These are phyloP conservation scores for Zaprionus africanus DNA, from an alignment of 1,140 invertebrate species.

Conservation along the genomic window DNA sequence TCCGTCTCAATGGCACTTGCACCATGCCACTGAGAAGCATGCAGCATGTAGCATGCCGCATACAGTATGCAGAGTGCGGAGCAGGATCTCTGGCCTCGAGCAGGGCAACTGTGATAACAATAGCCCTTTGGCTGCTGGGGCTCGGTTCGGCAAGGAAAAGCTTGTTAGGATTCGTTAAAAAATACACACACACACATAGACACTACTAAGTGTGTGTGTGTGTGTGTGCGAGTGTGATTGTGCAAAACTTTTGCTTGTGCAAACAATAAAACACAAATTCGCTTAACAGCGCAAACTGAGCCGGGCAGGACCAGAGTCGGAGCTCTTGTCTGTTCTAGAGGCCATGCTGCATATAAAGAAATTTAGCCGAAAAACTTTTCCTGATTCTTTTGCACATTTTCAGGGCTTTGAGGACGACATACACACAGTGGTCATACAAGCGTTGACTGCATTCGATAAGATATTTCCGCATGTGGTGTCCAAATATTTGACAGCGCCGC, in stretches of 20 bases:
- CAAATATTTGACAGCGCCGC: conserved; percentile 83
- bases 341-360: conserved; percentile 56
- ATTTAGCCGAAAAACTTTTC: conserved; percentile 59
- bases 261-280: conserved; percentile 83
- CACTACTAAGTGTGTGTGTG: background rate
- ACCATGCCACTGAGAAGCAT: conserved; percentile 8
- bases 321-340: conserved; percentile 56
- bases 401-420: conserved; percentile 88
- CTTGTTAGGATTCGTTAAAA: conserved; percentile 83
- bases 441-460: conserved; percentile 84
- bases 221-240: conserved; percentile 36
- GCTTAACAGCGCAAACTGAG: conserved; percentile 60
- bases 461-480: conserved; percentile 83
- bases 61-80: conserved; percentile 40
- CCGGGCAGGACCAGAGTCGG: conserved; percentile 28
- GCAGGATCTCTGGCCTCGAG: conserved; percentile 52
- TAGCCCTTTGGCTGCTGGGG: conserved; percentile 56
- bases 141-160: conserved; percentile 59
- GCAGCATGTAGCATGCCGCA: conserved; percentile 24
- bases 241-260: conserved; percentile 76
- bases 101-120: conserved; percentile 75
- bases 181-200: conserved; percentile 62
- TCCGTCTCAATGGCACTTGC: conserved; percentile 80
- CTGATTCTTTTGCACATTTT: conserved; percentile 42
- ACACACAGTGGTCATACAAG: conserved; percentile 84